Conservation (phyloP, 2,888 invertebrate genomes). For the Arrhopalites spinosus region DNA sequence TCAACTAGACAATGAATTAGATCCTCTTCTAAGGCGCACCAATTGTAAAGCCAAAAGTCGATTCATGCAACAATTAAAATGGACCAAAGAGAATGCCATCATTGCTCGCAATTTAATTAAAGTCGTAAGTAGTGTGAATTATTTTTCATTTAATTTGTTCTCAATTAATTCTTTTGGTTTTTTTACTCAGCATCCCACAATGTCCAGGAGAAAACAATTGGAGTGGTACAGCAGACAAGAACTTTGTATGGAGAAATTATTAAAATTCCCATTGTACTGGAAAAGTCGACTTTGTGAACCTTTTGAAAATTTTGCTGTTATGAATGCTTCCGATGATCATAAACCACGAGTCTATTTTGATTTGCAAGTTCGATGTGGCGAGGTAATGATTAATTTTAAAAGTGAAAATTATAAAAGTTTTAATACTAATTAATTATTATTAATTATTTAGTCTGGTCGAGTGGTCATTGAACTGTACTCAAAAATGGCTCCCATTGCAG, state of each 20-base stretch:
- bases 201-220: neutral
- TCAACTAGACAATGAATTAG: neutral
- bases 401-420: neutral
- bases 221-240: conserved; percentile 23
- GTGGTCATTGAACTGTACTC: conserved; percentile 18
- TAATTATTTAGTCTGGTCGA: neutral
- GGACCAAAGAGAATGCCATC: neutral
- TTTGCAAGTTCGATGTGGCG: conserved; percentile 17
- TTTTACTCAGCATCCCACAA: neutral
- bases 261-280: conserved; percentile 26
- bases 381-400: conserved; percentile 1
- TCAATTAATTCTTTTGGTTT: too few relatives aligned
- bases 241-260: neutral
- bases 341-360: conserved; percentile 36
- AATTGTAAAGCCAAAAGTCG: neutral
- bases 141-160: too few relatives aligned
- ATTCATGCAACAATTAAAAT: neutral
- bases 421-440: neutral
- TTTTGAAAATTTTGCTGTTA: conserved; percentile 19
- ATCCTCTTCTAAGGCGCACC: neutral
- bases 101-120: neutral
- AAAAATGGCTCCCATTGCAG: conserved; percentile 17
- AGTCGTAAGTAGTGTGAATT: conserved; percentile 13
- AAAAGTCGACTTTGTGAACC: neutral
- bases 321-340: neutral